Conservation (phyloP, 2,888 invertebrate species). For the Dysmachus trigonus region DNA sequence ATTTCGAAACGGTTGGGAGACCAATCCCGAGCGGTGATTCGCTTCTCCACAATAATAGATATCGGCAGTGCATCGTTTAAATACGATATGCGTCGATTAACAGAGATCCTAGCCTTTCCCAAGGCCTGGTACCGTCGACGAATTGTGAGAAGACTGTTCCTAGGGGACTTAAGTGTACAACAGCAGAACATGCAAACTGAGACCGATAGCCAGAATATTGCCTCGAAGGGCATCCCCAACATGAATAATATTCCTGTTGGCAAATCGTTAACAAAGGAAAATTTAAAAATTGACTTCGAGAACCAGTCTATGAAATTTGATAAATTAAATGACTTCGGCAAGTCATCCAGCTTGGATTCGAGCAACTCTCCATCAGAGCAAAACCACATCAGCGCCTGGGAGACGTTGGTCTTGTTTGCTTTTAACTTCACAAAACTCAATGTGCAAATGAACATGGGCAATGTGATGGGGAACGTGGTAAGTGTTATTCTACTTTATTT, state of each 20-base stretch:
- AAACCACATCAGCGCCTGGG: constrained; percentile 84
- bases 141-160: constrained; percentile 89
- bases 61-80: constrained; percentile 97
- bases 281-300: constrained; percentile 69
- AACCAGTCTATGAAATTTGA: constrained; percentile 65
- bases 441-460: constrained; percentile 99
- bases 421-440: constrained; percentile 96
- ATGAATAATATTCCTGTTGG: constrained; percentile 46
- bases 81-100: constrained; percentile 96
- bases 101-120: constrained; percentile 97
- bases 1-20: constrained; percentile 66
- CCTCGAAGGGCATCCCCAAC: constrained; percentile 51
- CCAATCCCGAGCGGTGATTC: constrained; percentile 84
- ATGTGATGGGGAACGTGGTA: constrained; percentile 98
- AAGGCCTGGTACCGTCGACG: constrained; percentile 98
- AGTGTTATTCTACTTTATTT: constrained; percentile 57
- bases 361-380: constrained; percentile 70
- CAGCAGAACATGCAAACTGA: constrained; percentile 51
- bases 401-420: constrained; percentile 93
- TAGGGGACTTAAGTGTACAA: constrained; percentile 87
- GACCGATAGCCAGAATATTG: constrained; percentile 50
- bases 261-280: constrained; percentile 65
- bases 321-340: constrained; percentile 67
- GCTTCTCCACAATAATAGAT: constrained; percentile 94
- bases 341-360: constrained; percentile 69